These are phyloP conservation scores for Microplitis mediator DNA, from an alignment of 1,140 invertebrate genomes.

Conservation along the genomic window DNA sequence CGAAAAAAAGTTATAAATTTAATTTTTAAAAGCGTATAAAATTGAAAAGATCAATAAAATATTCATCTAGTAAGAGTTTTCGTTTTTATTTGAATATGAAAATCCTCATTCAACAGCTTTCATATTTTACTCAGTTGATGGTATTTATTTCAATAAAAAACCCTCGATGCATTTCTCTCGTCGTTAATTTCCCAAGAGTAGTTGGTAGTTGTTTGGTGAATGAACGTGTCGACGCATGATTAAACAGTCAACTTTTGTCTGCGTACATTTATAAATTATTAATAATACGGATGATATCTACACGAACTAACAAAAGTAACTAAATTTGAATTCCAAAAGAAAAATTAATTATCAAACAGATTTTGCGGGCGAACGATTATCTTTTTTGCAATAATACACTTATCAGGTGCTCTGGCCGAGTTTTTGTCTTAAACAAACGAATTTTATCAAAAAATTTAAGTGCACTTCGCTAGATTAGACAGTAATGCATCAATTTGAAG, in stretches of 20 bases:
- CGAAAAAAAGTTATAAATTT: no score
- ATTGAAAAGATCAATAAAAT: no score
- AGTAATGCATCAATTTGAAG: no score
- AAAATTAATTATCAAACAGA: no score
- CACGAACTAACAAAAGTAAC: background rate
- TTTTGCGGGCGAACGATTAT: no score
- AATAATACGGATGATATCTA: background rate
- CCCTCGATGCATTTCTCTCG: background rate
- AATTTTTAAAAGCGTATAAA: no score
- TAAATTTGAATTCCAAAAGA: background rate
- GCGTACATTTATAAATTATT: slow-evolving; percentile 1
- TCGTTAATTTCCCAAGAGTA: slow-evolving; percentile 20
- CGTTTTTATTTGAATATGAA: background rate
- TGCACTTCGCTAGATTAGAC: no score
- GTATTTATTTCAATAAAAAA: slow-evolving; percentile 16
- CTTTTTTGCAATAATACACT: no score
- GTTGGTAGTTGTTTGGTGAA: background rate
- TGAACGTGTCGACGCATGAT: slow-evolving; percentile 10
- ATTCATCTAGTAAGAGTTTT: no score
- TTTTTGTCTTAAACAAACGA: no score
- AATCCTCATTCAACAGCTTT: background rate
- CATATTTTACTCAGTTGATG: background rate
- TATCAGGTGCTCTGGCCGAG: no score
- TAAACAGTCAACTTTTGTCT: slow-evolving; percentile 10
- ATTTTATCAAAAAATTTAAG: no score